Base-by-base conservation (phyloP, 2,888 invertebrate genomes). In the Ophioninae sp. region DNA sequence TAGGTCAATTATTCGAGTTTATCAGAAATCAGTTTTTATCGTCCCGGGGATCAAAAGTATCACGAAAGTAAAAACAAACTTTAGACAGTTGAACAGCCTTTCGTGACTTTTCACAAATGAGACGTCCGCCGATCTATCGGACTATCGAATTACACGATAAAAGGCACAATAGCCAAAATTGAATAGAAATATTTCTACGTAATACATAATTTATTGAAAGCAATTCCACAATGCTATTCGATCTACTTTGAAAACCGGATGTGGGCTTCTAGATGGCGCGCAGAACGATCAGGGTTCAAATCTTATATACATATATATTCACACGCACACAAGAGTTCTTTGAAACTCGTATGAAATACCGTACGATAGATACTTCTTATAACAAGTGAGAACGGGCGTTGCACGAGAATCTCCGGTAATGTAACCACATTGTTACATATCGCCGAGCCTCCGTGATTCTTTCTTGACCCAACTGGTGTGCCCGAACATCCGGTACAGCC, bases 391-490 rank as follows among this genome's bases (percentile, higher is more conserved):
- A 50, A 50, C 3, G 50, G 50, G 57, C 77, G 70, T 79, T 23
- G 68, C 68, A 30, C 8, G 50, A 77, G 77, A 69, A 20, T 67
- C 68, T 44, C 23, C 7, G 41, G 17, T 56, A 3, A 17, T 23
- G 68, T 68, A 50, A 68, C 68, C 68, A 20, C 68, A 68, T 23
- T 44, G 50, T 79, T 73, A 73, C 57, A 75, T 62, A 50, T 50
- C 50, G 44, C 57, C 44, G 73, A 79, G 72, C 64, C 72, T 62
- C 79, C 82, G 79, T 82, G 79, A 82, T 44, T 75, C 39, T 72
- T 79, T 79, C 59, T 72, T 39, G 50, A 56, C 50, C 56, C 57
- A 61, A 73, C 17, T 39, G 50, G 39, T 59, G 62, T 50, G 21
- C 41, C 69, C 39, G 61, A 44, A 23, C 23, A 74, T 64, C 50